phyloP scores from a whole-genome alignment of 2,113 vertebrate genomes.

The Coreoperca whiteheadi region DNA sequence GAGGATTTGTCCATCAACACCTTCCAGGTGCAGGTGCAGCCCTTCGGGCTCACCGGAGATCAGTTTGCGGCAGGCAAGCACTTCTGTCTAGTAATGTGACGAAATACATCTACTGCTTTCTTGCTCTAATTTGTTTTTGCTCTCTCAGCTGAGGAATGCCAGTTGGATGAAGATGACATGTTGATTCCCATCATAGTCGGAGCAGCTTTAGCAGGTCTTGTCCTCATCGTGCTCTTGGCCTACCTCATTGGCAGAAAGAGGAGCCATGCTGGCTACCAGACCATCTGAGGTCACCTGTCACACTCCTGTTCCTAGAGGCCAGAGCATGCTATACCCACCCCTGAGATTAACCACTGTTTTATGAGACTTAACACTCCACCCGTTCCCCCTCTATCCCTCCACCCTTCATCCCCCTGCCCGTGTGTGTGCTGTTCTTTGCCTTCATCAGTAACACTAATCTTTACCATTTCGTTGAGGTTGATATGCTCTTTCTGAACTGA shows the following conservation, averaged over 20 bases:
- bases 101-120: not conserved
- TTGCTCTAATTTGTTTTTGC: not conserved
- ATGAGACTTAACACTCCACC: constrained; percentile 29
- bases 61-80: constrained; percentile 91
- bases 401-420: constrained; percentile 2
- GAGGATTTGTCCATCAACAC: constrained; percentile 84
- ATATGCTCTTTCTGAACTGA: constrained; percentile 61
- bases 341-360: constrained; percentile 73
- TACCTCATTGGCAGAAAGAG: constrained; percentile 97
- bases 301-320: constrained; percentile 46
- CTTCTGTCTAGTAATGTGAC: not conserved
- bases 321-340: constrained; percentile 61
- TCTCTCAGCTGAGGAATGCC: constrained; percentile 91
- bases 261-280: constrained; percentile 98
- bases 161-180: constrained; percentile 93
- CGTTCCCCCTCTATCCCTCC: constrained; percentile 15
- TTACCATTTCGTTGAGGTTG: constrained; percentile 53
- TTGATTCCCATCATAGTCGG: constrained; percentile 97
- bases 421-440: constrained; percentile 42
- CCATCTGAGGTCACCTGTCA: constrained; percentile 87
- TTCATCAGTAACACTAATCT: constrained; percentile 56
- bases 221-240: constrained; percentile 94
- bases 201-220: constrained; percentile 93
- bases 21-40: constrained; percentile 91
- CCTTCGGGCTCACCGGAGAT: constrained; percentile 87